Evolutionary conservation across 1,140 invertebrate species (phyloP).

Genomic region (Magallana ariakensis): DNA sequence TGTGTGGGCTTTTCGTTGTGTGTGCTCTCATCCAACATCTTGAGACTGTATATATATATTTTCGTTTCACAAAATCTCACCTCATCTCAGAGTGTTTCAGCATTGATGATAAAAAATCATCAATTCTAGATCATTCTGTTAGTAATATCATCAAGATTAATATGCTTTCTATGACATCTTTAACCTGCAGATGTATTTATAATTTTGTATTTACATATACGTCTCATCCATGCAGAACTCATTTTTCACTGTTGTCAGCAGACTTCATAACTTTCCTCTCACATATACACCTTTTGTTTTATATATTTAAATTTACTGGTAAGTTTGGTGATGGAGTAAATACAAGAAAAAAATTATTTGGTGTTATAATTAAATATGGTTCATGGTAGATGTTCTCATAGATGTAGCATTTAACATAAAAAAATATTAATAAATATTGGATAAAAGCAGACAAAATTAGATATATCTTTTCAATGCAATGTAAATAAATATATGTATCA

Average conservation of each 20-base stretch:
- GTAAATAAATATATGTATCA: constrained; percentile 17
- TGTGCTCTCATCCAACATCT: constrained; percentile 19
- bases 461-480: constrained; percentile 8
- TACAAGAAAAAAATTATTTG: neutral
- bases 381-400: neutral
- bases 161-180: constrained; percentile 3
- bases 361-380: constrained; percentile 3
- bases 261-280: neutral
- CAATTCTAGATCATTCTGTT: neutral
- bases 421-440: constrained; percentile 1
- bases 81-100: neutral
- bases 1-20: constrained; percentile 10
- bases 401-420: neutral
- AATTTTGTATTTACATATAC: neutral
- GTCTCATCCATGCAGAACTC: neutral
- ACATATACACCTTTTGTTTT: neutral
- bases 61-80: constrained; percentile 2
- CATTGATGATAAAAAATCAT: constrained; percentile 7
- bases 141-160: constrained; percentile 19
- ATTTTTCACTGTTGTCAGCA: neutral
- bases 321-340: constrained; percentile 21
- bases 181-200: neutral
- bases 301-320: constrained; percentile 15
- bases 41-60: neutral
- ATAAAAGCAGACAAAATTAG: constrained; percentile 8